Base-by-base conservation (phyloP, 2,888 invertebrate genomes). In the Ichneumoninae sp. region DNA sequence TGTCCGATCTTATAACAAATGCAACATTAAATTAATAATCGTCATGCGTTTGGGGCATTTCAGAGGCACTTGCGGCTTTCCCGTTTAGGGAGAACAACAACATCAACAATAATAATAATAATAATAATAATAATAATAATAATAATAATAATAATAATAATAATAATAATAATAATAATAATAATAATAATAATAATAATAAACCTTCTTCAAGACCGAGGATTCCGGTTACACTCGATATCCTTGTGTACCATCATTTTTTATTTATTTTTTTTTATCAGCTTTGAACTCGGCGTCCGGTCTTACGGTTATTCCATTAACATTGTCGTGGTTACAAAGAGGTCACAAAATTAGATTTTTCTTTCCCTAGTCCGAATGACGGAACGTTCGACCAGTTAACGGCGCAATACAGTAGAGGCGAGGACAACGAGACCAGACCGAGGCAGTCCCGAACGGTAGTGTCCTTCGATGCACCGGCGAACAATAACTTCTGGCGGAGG, bases 401-500 rank as follows among this genome's bases (percentile, higher is more conserved):
- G 26, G 30, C 50, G 44, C 19, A 22, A 50, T 50, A 22, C 13
- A 5, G 3, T 10, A 47, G 44, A 10, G n/a, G 50, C 60, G 22
- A 50, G 8, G 30, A 65, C 19, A 65, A 47, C 33, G 33, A 63
- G n/a, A 65, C 3, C 65, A 16, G 36, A 16, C 10, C n/a, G 30
- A 10, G 26, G 30, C 36, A 54, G 60, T 30, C 44, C 26, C 10
- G 52, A 22, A n/a, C 26, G 36, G 33, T 33, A 36, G n/a, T n/a
- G 36, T 33, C 63, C 50, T 65, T n/a, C 50, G 65, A 36, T 52
- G 22, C 63, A 65, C 7, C 13, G 10, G 52, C 75, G 75, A 75
- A 75, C 75, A 65, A 75, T 75, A 75, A 30, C 50, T 75, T 65
- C 30, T 47, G 30, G 40, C 13, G 36, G 22, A 16, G 30, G 26